phyloP scores from a whole-genome alignment of 1,140 invertebrate species.

The Drosophila jambulina region DNA sequence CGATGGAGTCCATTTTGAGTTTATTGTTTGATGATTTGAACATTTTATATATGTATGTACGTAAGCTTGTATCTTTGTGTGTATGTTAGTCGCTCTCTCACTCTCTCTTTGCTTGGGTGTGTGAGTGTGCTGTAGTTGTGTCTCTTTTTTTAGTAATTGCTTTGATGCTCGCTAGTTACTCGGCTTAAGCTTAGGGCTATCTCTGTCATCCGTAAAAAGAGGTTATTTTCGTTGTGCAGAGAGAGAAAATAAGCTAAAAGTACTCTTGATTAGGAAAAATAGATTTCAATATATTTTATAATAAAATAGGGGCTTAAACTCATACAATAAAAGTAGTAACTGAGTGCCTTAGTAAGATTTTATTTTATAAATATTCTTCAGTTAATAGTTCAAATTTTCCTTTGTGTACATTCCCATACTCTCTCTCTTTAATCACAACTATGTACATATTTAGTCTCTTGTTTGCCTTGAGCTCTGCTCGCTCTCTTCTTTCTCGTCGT shows the following conservation, averaged over 20 bases:
- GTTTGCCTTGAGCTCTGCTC: conserved; percentile 13
- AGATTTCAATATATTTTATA: no score
- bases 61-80: conserved; percentile 28
- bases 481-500: conserved; percentile 24
- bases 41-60: conserved; percentile 74
- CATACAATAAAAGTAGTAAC: background rate
- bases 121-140: conserved; percentile 50
- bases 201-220: conserved; percentile 24
- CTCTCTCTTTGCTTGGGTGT: background rate
- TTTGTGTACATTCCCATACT: conserved; percentile 5
- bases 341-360: background rate
- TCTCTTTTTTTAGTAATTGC: conserved; percentile 72
- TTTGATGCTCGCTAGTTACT: conserved; percentile 61
- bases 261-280: background rate
- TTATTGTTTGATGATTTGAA: conserved; percentile 85
- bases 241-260: conserved; percentile 18
- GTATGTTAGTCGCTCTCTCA: conserved; percentile 18
- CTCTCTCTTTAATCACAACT: conserved; percentile 6
- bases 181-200: conserved; percentile 35
- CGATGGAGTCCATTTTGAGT: conserved; percentile 85
- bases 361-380: background rate
- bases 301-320: no score
- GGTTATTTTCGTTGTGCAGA: conserved; percentile 38
- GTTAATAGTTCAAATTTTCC: background rate
- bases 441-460: conserved; percentile 30